Evolutionary conservation across 2,888 invertebrate species (phyloP), one percentile per base, ranked within the genome.

Genomic region (Suillia variegata): DNA sequence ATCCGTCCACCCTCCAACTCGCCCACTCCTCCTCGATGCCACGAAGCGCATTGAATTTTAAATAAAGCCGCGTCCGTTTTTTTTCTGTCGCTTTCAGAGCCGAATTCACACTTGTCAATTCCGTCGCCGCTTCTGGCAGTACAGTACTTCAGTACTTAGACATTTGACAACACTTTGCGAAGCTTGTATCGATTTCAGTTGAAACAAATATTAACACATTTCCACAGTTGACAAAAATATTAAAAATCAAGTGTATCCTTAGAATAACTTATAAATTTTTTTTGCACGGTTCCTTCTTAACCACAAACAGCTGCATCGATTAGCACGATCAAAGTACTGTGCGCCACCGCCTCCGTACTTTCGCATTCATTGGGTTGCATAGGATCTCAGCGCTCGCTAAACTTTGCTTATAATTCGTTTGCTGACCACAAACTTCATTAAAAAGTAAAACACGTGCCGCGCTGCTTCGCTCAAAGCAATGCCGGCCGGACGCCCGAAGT

Each of bases 371-470:
- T 18, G 17, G 17, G 5, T 4, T 13, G 45, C 5, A 17, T 8
- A 4, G 38, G 38, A 18, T 45, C 5, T 20, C 18, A 18, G 15
- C 10, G 38, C n/a, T 8, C 13, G 38, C n/a, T n/a, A n/a, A n/a
- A n/a, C 38, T 10, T 38, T 38, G 13, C 4, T 38, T 38, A 38
- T 38, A 10, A n/a, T 38, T 38, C 15, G 38, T 20, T 45, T 17
- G 45, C 45, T 45, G 45, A 13, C 20, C 45, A 13, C 45, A 45
- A 18, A 45, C 45, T 45, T 45, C 45, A 45, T 45, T 45, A 45
- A 20, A 45, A 45, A 17, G 13, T 45, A 5, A 45, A 45, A 18
- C 45, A 45, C 20, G 45, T 20, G 20, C 20, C 20, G 18, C 5
- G 13, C 38, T 13, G 15, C n/a, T n/a, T n/a, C 38, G 4, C 12